Percentiles rank a stretch among this genome's conserved stretches.
Evolutionary conservation across 2,113 vertebrate species (phyloP).

Genomic region (Spizaetus ornatus): DNA sequence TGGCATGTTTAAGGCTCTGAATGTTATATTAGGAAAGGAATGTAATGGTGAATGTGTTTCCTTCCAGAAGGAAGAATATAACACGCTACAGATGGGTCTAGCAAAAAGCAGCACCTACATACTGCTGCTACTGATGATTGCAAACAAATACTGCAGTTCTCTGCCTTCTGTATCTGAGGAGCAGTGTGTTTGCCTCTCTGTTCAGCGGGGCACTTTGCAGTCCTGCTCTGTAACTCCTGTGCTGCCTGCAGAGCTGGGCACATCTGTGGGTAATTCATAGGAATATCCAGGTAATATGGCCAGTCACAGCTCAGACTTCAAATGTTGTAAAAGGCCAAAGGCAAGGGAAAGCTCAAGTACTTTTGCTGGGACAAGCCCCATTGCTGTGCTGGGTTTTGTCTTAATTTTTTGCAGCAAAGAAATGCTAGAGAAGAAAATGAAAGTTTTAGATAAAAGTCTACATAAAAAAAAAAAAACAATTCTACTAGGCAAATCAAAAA

Average conservation of each 20-base stretch:
- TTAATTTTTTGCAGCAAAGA: neutral
- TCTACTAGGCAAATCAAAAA: neutral
- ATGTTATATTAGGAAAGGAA: neutral
- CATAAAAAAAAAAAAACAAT: neutral
- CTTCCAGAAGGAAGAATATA: neutral
- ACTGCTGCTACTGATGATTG: neutral
- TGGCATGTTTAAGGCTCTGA: neutral
- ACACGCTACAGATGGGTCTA: neutral
- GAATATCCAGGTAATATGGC: neutral
- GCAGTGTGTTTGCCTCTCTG: neutral
- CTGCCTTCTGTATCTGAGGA: neutral
- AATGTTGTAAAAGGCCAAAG: neutral
- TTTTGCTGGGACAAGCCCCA: neutral
- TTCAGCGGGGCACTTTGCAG: neutral
- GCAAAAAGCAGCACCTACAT: neutral
- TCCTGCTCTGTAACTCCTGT: neutral
- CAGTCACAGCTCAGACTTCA: neutral
- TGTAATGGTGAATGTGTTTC: neutral
- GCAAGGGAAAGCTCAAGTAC: accelerated
- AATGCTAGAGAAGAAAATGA: neutral
- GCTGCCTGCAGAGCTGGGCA: neutral
- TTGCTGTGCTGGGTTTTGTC: neutral
- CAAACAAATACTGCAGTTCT: neutral
- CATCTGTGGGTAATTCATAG: neutral
- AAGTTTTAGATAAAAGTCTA: neutral